Conservation (phyloP, 2,888 invertebrate genomes). For the Phanerotoma sp. region DNA sequence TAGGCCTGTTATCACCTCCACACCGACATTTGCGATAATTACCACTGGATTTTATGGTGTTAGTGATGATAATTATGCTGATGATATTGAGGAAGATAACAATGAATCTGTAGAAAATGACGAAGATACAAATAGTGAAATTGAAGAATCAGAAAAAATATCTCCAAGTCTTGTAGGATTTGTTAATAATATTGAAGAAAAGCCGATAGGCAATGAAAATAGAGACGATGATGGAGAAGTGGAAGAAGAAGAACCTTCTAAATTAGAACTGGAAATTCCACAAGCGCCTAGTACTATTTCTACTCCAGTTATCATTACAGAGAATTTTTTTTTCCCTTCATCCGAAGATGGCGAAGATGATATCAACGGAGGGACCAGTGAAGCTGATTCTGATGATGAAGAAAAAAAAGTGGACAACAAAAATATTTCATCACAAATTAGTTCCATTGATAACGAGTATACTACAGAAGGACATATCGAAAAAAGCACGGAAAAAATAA, state of each 20-base stretch:
- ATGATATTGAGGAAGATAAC: conserved; percentile 37
- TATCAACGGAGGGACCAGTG: too few relatives aligned
- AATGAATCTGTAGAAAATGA: conserved; percentile 25
- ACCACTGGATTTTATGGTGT: conserved; percentile 53
- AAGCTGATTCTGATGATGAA: conserved; percentile 3
- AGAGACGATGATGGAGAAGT: conserved; percentile 16
- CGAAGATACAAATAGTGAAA: conserved; percentile 22
- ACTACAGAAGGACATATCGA: conserved; percentile 22
- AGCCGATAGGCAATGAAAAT: too few relatives aligned
- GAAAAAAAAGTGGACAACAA: too few relatives aligned
- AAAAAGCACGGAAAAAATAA: conserved; percentile 17
- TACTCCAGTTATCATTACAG: conserved; percentile 52
- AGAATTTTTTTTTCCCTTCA: conserved; percentile 52
- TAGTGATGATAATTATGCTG: conserved; percentile 39
- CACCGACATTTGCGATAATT: conserved; percentile 51
- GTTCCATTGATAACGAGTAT: too few relatives aligned
- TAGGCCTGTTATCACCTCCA: conserved; percentile 45
- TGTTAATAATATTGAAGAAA: conserved; percentile 41
- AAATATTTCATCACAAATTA: too few relatives aligned
- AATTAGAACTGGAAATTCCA: conserved; percentile 22
- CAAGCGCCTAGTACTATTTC: conserved; percentile 26
- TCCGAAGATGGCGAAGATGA: conserved; percentile 33
- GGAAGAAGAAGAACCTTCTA: conserved; percentile 16
- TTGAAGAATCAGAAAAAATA: conserved; percentile 27
- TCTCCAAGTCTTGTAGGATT: conserved; percentile 44